phyloP scores from a whole-genome alignment of 2,888 invertebrate genomes.

The Coelopa pilipes region DNA sequence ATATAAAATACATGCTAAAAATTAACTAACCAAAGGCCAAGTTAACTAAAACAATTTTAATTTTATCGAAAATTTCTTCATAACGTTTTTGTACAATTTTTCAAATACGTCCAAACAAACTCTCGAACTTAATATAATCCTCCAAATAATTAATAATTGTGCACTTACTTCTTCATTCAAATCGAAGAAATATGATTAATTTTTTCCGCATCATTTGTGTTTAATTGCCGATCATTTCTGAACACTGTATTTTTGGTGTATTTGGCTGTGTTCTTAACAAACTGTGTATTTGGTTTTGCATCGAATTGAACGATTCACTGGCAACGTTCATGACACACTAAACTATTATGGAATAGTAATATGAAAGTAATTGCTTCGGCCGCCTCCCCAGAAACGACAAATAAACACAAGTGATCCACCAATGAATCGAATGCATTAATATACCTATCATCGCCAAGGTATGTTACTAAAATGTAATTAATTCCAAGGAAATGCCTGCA shows the following conservation, averaged over 20 bases:
- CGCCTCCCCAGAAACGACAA: background rate
- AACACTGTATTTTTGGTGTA: constrained; percentile 10
- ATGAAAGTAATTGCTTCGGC: too few species aligned
- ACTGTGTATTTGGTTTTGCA: background rate
- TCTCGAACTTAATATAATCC: constrained; percentile 5
- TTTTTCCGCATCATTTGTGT: constrained; percentile 39
- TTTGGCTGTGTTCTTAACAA: background rate
- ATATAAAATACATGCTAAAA: constrained; percentile 44
- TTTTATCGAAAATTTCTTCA: constrained; percentile 38
- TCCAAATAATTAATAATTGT: constrained; percentile 40
- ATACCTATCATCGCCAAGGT: background rate
- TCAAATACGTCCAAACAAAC: constrained; percentile 5
- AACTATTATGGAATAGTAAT: too few species aligned
- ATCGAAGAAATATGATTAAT: constrained; percentile 49
- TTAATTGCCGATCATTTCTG: constrained; percentile 43
- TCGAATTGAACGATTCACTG: background rate
- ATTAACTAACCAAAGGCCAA: constrained; percentile 69
- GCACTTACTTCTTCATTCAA: constrained; percentile 39
- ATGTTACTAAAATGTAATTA: constrained; percentile 33
- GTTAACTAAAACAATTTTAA: constrained; percentile 63
- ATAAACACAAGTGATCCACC: background rate
- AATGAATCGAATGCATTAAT: background rate
- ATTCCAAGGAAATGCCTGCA: constrained; percentile 42
- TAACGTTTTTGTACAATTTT: constrained; percentile 46
- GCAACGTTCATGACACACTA: background rate